Conservation (phyloP, 2,797 vertebrate genomes). For the Spea hammondii region DNA sequence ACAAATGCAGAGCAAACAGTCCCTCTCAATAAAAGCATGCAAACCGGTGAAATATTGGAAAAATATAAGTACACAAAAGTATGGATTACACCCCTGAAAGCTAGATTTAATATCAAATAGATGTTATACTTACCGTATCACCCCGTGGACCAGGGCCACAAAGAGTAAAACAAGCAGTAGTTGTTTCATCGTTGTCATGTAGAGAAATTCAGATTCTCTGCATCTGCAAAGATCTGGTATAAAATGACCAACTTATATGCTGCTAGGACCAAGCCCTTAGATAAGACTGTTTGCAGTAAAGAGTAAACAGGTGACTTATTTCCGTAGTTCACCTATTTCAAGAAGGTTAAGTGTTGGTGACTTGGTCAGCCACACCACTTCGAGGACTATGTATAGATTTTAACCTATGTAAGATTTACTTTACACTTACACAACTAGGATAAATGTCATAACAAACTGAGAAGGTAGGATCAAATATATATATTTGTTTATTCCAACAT, state of each 20-base stretch:
- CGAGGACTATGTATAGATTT: background rate
- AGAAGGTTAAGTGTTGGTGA: constrained; percentile 16
- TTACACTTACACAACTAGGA: background rate
- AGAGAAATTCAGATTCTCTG: background rate
- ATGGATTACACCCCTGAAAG: background rate
- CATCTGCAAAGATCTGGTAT: background rate
- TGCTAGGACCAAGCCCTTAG: constrained; percentile 44
- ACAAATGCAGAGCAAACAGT: background rate
- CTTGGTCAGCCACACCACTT: background rate
- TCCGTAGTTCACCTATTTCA: constrained; percentile 10
- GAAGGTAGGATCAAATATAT: background rate
- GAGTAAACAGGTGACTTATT: constrained; percentile 40
- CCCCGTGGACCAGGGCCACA: constrained; percentile 16
- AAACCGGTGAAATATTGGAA: background rate
- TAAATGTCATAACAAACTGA: background rate
- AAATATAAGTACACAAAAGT: background rate
- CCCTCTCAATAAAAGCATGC: background rate
- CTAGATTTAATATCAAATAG: background rate
- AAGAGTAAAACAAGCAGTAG: constrained; percentile 10
- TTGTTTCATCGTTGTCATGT: constrained; percentile 28
- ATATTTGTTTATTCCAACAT: too few relatives aligned
- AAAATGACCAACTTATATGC: constrained; percentile 29
- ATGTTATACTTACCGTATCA: constrained; percentile 32
- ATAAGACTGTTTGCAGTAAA: constrained; percentile 44
- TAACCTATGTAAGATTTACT: background rate